These are phyloP conservation scores for Gisinianus flammeolus DNA, from an alignment of 2,888 invertebrate species.

Conservation along the genomic window DNA sequence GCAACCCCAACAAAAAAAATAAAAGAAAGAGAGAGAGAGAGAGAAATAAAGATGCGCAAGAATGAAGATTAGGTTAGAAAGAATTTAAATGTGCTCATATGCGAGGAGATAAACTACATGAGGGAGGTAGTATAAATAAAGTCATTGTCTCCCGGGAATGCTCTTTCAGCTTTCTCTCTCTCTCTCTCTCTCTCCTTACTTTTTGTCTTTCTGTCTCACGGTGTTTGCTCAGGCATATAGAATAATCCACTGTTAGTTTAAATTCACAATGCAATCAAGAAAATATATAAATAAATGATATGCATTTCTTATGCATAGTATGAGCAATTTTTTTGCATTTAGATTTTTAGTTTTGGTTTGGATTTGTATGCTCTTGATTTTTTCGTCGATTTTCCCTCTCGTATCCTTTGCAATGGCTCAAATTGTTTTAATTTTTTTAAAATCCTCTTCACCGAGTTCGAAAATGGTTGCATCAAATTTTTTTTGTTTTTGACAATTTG, in stretches of 20 bases:
- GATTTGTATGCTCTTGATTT: no score
- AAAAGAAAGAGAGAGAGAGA: background rate
- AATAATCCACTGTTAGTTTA: conserved; percentile 13
- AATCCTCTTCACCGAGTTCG: no score
- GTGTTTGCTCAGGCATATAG: background rate
- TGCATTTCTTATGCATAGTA: no score
- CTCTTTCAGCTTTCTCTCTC: conserved; percentile 4
- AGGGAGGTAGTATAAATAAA: conserved; percentile 22
- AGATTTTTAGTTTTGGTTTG: no score
- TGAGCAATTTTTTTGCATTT: no score
- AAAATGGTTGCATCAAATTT: no score
- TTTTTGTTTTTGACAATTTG: no score
- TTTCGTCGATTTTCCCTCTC: no score
- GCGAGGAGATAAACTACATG: conserved; percentile 9
- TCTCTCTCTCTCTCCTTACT: conserved; percentile 11
- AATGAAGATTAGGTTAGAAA: conserved; percentile 25
- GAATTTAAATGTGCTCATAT: conserved; percentile 19
- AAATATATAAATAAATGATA: background rate
- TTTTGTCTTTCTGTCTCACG: no score
- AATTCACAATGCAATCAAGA: conserved; percentile 16
- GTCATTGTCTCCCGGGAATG: conserved; percentile 32
- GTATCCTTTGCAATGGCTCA: no score
- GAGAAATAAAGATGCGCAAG: background rate
- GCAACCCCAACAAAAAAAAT: background rate
- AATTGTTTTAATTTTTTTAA: no score